These are phyloP conservation scores for Protonemura montana DNA, from an alignment of 2,888 invertebrate genomes.

Conservation along the genomic window DNA sequence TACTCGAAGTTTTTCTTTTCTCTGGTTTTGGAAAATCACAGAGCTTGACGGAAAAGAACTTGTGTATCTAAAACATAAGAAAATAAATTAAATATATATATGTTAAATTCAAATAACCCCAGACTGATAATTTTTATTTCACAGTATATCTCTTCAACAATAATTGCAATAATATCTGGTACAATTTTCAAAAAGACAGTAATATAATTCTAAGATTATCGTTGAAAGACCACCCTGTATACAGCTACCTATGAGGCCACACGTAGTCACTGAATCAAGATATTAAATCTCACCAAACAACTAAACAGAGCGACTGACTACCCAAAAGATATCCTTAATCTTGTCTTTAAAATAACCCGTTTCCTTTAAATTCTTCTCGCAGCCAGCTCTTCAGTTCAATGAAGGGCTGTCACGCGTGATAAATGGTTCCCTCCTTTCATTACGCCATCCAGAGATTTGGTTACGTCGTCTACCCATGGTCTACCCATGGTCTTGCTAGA, in stretches of 20 bases:
- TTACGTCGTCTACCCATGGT: background rate
- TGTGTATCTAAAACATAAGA: too few relatives aligned
- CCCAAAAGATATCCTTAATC: background rate
- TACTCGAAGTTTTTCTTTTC: too few relatives aligned
- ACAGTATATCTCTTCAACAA: too few relatives aligned
- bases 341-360: background rate
- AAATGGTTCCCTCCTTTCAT: constrained; percentile 7
- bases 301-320: background rate
- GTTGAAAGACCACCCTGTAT: background rate
- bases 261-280: background rate
- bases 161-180: too few relatives aligned
- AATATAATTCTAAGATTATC: too few relatives aligned
- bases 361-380: background rate
- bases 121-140: too few relatives aligned
- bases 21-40: too few relatives aligned
- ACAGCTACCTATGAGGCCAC: background rate
- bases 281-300: background rate
- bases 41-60: too few relatives aligned
- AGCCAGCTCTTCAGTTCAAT: background rate
- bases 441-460: constrained; percentile 5
- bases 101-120: too few relatives aligned
- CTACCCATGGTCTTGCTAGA: too few relatives aligned
- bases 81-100: too few relatives aligned
- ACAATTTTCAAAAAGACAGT: too few relatives aligned
- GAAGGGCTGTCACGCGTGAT: background rate